Conservation (phyloP, 2,113 vertebrate species). For the Megaptera novaeangliae region DNA sequence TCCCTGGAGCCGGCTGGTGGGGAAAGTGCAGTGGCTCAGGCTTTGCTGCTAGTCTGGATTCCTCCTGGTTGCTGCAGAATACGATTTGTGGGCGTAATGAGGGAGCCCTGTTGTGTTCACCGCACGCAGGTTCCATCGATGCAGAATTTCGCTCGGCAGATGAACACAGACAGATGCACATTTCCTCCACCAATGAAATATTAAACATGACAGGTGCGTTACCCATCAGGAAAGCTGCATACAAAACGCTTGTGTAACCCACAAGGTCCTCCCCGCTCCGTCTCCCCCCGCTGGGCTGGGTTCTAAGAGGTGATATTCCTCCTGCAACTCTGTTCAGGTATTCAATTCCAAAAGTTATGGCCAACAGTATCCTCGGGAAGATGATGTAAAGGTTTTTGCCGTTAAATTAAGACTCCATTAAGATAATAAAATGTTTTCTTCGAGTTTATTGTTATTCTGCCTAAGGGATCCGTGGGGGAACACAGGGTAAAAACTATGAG, state of each 20-base stretch:
- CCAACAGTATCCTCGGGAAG: conserved; percentile 23
- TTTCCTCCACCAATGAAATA: conserved; percentile 55
- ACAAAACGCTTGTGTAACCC: background rate
- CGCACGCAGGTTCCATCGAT: background rate
- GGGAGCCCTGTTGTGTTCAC: background rate
- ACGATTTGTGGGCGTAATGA: background rate
- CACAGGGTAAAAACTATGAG: conserved; percentile 14
- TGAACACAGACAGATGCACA: conserved; percentile 47
- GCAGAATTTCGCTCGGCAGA: conserved; percentile 26
- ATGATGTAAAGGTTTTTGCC: conserved; percentile 60
- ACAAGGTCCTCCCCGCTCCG: background rate
- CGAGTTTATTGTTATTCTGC: conserved; percentile 62
- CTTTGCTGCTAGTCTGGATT: background rate
- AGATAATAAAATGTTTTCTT: conserved; percentile 70
- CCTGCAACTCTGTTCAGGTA: background rate
- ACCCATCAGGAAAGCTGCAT: conserved; percentile 33
- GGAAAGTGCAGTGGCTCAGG: background rate
- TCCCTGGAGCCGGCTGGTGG: background rate
- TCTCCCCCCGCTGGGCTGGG: background rate
- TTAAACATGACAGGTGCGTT: conserved; percentile 56
- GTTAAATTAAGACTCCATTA: conserved; percentile 72
- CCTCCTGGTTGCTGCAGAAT: background rate
- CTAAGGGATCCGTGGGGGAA: conserved; percentile 53
- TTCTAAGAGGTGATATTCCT: background rate
- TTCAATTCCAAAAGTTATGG: background rate